These are phyloP conservation scores for Desmophyllum pertusum DNA, from an alignment of 92 coral and sea anemone genomes.

Conservation along the genomic window DNA sequence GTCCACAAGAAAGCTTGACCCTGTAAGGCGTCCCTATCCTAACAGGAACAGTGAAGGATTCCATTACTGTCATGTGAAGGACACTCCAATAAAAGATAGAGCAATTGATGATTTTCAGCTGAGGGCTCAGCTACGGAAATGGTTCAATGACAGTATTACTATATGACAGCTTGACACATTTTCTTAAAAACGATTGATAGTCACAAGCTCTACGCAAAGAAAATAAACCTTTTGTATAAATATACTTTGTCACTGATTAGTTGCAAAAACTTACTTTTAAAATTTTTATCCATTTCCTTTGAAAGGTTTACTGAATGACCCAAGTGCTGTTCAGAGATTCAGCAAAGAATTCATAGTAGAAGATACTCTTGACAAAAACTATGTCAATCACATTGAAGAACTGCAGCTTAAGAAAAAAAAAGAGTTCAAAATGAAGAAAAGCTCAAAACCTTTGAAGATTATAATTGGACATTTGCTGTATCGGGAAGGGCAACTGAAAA, in stretches of 20 bases:
- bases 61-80: constrained; percentile 11
- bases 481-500: constrained; percentile 34
- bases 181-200: too few species aligned
- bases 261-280: neutral
- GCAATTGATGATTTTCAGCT: constrained; percentile 35
- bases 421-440: constrained; percentile 29
- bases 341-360: constrained; percentile 20
- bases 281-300: constrained; percentile 6
- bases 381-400: constrained; percentile 18
- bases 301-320: constrained; percentile 19
- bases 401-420: constrained; percentile 22
- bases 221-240: neutral
- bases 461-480: constrained; percentile 11
- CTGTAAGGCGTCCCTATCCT: constrained; percentile 47
- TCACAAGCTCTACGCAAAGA: neutral
- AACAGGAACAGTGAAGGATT: constrained; percentile 37
- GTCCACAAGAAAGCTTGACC: constrained; percentile 12
- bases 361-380: neutral
- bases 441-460: constrained; percentile 22
- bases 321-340: constrained; percentile 30
- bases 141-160: constrained; percentile 33
- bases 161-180: too few species aligned
- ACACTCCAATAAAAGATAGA: constrained; percentile 27
- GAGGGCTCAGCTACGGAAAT: constrained; percentile 36
- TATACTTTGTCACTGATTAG: neutral